phyloP scores from a whole-genome alignment of 2,888 invertebrate species.

The Diogma glabrata region DNA sequence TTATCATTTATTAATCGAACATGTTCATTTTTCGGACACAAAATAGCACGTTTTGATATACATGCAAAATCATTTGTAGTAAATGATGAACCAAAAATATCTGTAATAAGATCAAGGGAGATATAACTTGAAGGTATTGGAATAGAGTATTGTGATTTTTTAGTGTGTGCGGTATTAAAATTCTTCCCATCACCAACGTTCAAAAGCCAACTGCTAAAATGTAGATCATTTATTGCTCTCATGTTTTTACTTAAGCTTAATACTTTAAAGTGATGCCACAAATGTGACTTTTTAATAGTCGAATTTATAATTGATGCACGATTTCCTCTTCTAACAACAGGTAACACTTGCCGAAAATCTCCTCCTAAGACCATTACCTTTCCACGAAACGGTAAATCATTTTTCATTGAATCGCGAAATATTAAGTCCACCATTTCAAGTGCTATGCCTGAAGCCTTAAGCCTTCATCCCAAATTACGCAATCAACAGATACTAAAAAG shows the following conservation, averaged over 20 bases:
- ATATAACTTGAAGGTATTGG: too few relatives aligned
- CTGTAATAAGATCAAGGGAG: too few relatives aligned
- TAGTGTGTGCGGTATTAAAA: too few relatives aligned
- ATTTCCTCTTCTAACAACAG: neutral
- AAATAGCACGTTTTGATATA: neutral
- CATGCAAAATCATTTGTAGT: too few relatives aligned
- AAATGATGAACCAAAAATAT: too few relatives aligned
- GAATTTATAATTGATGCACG: neutral
- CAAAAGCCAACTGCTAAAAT: too few relatives aligned
- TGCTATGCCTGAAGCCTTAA: neutral
- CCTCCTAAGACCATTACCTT: neutral
- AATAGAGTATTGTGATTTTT: too few relatives aligned
- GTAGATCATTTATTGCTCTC: neutral
- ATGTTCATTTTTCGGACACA: neutral
- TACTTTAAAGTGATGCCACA: neutral
- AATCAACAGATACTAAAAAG: neutral
- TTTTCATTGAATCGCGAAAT: neutral
- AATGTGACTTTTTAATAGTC: neutral
- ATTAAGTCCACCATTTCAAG: neutral
- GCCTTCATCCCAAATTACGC: neutral
- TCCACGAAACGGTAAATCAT: slow-evolving; percentile 1
- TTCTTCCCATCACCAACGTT: too few relatives aligned
- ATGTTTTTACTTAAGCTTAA: neutral
- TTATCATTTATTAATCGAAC: neutral
- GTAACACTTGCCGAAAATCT: slow-evolving; percentile 1